These are phyloP conservation scores for Gasterosteus aculeatus DNA, from an alignment of 2,113 vertebrate species.

Conservation along the genomic window DNA sequence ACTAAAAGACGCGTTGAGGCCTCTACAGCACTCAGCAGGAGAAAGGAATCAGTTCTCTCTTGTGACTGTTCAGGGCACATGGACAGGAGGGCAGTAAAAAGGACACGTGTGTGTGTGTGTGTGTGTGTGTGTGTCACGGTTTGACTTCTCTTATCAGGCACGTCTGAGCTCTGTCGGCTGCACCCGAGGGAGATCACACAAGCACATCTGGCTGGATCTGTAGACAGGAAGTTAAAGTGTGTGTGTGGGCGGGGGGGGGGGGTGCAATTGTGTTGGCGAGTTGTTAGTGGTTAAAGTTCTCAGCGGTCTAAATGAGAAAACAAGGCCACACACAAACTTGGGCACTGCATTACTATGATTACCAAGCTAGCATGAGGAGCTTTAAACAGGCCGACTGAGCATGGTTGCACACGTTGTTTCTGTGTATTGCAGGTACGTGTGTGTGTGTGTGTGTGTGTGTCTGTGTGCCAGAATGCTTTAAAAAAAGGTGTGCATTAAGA, in stretches of 20 bases:
- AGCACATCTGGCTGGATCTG: constrained; percentile 48
- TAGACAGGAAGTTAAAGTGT: constrained; percentile 15
- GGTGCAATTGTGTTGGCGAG: constrained; percentile 5
- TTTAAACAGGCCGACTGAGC: constrained; percentile 32
- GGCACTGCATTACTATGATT: constrained; percentile 57
- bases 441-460: constrained; percentile 20
- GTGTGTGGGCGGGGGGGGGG: constrained; percentile 5
- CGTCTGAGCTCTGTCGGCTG: constrained; percentile 78
- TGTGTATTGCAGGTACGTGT: not conserved
- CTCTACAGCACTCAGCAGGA: constrained; percentile 34
- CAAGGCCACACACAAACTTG: constrained; percentile 70
- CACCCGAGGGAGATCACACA: constrained; percentile 66
- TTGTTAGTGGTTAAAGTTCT: constrained; percentile 66
- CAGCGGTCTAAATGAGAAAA: constrained; percentile 53
- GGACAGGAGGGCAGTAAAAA: constrained; percentile 75
- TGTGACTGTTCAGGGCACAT: constrained; percentile 58
- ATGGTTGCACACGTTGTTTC: constrained; percentile 21
- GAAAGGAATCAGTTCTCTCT: constrained; percentile 39
- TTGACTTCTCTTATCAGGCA: constrained; percentile 83
- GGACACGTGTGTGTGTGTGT: constrained; percentile 36
- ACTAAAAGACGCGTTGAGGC: constrained; percentile 42
- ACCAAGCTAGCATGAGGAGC: constrained; percentile 31
- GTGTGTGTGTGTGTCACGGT: constrained; percentile 36
- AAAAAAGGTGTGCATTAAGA: constrained; percentile 50
- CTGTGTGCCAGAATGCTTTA: constrained; percentile 54